phyloP scores from a whole-genome alignment of 2,797 vertebrate genomes.

The Liparis tanakae region DNA sequence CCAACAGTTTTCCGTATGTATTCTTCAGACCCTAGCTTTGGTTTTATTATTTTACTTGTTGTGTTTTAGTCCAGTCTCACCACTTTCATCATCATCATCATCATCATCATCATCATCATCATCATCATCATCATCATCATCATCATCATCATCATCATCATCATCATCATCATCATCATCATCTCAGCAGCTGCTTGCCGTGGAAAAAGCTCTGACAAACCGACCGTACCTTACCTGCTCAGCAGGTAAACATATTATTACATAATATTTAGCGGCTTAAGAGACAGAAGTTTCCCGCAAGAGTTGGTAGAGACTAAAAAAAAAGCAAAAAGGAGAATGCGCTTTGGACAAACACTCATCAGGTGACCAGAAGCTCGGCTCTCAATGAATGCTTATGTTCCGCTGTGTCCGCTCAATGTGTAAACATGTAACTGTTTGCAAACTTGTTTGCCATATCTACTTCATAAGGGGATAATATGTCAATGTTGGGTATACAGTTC shows the following conservation, averaged over 20 bases:
- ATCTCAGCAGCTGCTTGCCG: background rate
- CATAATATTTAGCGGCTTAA: no score
- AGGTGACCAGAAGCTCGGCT: background rate
- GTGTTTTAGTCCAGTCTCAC: background rate
- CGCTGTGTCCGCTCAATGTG: background rate
- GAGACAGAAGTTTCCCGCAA: background rate
- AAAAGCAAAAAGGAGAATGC: background rate
- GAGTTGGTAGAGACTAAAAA: constrained; percentile 2
- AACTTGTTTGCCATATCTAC: background rate
- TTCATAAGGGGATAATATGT: background rate
- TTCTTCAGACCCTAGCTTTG: background rate
- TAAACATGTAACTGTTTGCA: background rate
- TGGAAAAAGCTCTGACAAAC: background rate
- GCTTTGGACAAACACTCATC: background rate
- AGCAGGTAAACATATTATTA: no score
- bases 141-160: no score
- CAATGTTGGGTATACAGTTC: background rate
- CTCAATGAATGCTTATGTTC: no score
- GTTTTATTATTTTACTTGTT: background rate
- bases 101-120: no score
- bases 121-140: no score
- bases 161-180: background rate
- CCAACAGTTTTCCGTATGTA: background rate
- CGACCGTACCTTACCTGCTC: no score
- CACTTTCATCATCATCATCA: background rate